Conservation (phyloP, 2,888 invertebrate genomes). For the Thera britannica region DNA sequence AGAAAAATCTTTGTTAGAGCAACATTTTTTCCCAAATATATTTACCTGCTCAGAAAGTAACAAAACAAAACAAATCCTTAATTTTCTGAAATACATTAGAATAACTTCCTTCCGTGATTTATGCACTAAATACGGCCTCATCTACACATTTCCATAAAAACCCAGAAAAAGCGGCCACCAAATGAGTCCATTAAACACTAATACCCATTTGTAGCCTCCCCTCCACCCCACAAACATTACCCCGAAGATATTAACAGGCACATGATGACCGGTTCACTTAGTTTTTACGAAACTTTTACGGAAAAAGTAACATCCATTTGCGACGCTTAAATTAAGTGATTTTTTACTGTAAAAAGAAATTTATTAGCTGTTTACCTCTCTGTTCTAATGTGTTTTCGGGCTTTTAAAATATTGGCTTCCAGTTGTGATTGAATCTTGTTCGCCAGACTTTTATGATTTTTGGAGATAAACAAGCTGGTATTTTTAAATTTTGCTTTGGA, state of each 20-base stretch:
- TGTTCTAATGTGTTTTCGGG: slow-evolving; percentile 63
- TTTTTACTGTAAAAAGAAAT: slow-evolving; percentile 57
- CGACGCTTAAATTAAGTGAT: slow-evolving; percentile 68
- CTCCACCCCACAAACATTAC: slow-evolving; percentile 49
- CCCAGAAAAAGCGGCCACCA: slow-evolving; percentile 51
- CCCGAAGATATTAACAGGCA: slow-evolving; percentile 37
- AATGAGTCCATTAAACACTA: slow-evolving; percentile 75
- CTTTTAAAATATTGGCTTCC: slow-evolving; percentile 63
- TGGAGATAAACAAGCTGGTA: slow-evolving; percentile 20
- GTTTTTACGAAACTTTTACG: slow-evolving; percentile 70
- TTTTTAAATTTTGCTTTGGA: background rate
- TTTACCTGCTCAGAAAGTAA: background rate
- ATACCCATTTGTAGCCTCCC: slow-evolving; percentile 70
- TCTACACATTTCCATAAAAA: slow-evolving; percentile 51
- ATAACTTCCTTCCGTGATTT: slow-evolving; percentile 17
- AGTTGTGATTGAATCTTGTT: slow-evolving; percentile 45
- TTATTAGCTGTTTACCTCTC: slow-evolving; percentile 62
- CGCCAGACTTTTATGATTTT: slow-evolving; percentile 35
- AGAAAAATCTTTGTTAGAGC: too few relatives aligned
- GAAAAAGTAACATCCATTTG: slow-evolving; percentile 76
- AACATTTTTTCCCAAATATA: too few relatives aligned
- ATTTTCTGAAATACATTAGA: background rate
- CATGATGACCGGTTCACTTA: slow-evolving; percentile 62
- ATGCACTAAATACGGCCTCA: slow-evolving; percentile 23
- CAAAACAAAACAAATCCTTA: background rate